phyloP scores from a whole-genome alignment of 1,140 invertebrate genomes.

The Ridgeia piscesae region DNA sequence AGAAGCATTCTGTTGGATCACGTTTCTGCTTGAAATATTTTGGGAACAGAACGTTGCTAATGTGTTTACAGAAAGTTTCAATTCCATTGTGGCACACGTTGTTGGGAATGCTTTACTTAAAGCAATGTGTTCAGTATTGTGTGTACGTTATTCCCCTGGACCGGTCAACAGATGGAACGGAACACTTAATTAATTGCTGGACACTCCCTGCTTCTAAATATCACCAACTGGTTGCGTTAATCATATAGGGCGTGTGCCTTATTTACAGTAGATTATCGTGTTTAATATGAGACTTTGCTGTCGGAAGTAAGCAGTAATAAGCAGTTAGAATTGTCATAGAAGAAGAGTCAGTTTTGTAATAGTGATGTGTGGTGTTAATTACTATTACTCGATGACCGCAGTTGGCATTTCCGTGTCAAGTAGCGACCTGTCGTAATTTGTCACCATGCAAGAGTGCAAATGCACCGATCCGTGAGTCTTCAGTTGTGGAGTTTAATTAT shows the following conservation, averaged over 20 bases:
- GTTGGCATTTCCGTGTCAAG: background rate
- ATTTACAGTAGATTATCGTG: background rate
- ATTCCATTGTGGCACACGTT: background rate
- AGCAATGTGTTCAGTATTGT: background rate
- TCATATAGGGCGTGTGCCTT: background rate
- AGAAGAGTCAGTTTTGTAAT: background rate
- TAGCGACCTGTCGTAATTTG: no score
- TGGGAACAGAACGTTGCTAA: background rate
- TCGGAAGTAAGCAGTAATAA: background rate
- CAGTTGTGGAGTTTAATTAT: background rate
- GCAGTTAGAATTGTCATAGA: background rate
- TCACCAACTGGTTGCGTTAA: background rate
- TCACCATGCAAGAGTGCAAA: no score
- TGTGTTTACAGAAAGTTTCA: background rate
- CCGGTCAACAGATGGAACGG: background rate
- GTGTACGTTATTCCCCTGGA: background rate
- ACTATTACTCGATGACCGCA: background rate
- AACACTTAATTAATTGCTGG: background rate
- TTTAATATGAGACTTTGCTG: background rate
- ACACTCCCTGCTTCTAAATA: background rate
- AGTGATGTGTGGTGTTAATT: background rate
- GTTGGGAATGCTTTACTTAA: background rate
- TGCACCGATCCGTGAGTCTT: background rate
- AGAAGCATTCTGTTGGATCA: background rate
- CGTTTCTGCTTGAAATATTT: background rate